Evolutionary conservation across 2,113 vertebrate genomes (phyloP), one percentile per base, ranked within the genome.

Genomic region (Jacana jacana): DNA sequence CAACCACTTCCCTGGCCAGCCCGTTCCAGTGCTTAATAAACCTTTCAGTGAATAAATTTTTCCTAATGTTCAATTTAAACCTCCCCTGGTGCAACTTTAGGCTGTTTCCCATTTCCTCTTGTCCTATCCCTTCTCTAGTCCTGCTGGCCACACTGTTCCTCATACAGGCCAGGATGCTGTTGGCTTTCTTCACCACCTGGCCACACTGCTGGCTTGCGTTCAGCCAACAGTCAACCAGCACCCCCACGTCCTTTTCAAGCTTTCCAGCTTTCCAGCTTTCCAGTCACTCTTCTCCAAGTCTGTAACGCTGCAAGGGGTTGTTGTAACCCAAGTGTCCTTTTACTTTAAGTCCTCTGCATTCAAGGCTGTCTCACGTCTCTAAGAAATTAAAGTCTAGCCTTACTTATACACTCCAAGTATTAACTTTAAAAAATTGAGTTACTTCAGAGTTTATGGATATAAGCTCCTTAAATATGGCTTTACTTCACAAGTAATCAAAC

Each of bases 141-240:
- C 39, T 48, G 63, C 40, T 48, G 42, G n/a, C 27, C 79, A 39
- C n/a, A 20, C 42, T 48, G 5, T 39, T 57, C 1, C 64, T 57
- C 20, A 48, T 13, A 48, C 33, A 48, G 3, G 28, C n/a, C 52
- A 69, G 40, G 40, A 81, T 39, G n/a, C 27, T 2, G 3, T 19
- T 31, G 33, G 63, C 78, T 20, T 33, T 33, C 52, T 16, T 69
- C 42, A n/a, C 42, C 28, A 22, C n/a, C 28, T 48, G 42, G 42
- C 17, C 42, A 69, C 22, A 20, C 52, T 48, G n/a, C n/a, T 4
- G 10, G n/a, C 13, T 52, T 18, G 22, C 35, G 4, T 44, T 37
- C 68, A 72, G 37, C 15, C 2, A 0, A 15, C 17, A 46, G 33
- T 37, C 1, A 0, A 42, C 35, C 18, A 52, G 1, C 31, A 82